Evolutionary conservation across 1,140 invertebrate species (phyloP).

Genomic region (Ips typographus): DNA sequence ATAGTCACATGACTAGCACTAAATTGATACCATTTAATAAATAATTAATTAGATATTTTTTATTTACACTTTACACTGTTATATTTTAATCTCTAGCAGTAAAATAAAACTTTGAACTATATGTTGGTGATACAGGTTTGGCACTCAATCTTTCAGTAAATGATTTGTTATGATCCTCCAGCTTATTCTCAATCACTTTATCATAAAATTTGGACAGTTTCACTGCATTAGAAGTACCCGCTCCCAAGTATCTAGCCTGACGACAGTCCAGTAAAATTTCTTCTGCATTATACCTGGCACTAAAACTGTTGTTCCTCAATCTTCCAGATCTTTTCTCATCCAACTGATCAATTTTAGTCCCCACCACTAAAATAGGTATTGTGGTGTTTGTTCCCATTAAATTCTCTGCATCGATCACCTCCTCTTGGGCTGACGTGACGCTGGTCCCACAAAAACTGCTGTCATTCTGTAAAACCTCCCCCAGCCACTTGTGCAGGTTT

Average conservation of each 20-base stretch:
- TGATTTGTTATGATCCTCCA: conserved; percentile 32
- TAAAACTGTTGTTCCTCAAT: conserved; percentile 54
- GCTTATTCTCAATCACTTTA: conserved; percentile 63
- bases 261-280: conserved; percentile 88
- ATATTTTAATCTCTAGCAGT: conserved; percentile 48
- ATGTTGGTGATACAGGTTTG: conserved; percentile 41
- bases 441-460: neutral
- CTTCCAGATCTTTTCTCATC: conserved; percentile 69
- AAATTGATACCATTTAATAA: too few species aligned
- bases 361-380: conserved; percentile 91
- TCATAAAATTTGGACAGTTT: conserved; percentile 94
- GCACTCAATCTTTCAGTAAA: conserved; percentile 44
- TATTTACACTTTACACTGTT: too few species aligned
- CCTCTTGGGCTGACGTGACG: conserved; percentile 52
- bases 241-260: conserved; percentile 80
- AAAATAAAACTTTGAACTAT: conserved; percentile 49
- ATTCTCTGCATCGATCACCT: conserved; percentile 84
- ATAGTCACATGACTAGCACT: too few species aligned
- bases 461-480: conserved; percentile 85
- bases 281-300: conserved; percentile 90
- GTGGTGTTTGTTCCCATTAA: conserved; percentile 76
- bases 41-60: too few species aligned
- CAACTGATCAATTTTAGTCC: conserved; percentile 87
- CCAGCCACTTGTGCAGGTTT: conserved; percentile 90
- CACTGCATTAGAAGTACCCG: conserved; percentile 87